Conservation (phyloP, 2,888 invertebrate genomes). For the Pimpla rufipes region DNA sequence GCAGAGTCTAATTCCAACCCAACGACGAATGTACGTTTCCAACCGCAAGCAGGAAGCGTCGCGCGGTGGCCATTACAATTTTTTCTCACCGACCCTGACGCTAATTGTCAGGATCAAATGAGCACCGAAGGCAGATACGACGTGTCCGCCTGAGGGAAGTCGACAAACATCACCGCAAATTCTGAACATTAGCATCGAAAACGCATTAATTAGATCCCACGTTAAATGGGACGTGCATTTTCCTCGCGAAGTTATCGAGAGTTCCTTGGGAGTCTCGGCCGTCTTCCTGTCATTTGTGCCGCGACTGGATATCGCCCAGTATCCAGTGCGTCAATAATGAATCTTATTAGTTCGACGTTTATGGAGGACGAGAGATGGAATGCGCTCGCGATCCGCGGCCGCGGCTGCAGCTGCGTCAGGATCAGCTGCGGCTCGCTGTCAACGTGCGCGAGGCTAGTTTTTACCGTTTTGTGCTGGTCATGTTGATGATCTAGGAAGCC, state of each 20-base stretch:
- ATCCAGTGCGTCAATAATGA: conserved; percentile 29
- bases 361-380: conserved; percentile 14
- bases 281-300: neutral
- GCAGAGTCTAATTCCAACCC: conserved; percentile 44
- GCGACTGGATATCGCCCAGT: neutral
- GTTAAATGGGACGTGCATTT: conserved; percentile 7
- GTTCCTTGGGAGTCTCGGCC: neutral
- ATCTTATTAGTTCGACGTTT: conserved; percentile 45
- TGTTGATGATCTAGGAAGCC: conserved; percentile 62
- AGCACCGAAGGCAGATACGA: neutral
- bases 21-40: conserved; percentile 30
- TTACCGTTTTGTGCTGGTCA: conserved; percentile 61
- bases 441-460: conserved; percentile 51
- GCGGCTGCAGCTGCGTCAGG: neutral
- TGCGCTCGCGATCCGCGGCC: conserved; percentile 25
- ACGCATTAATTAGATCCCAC: conserved; percentile 1
- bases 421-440: conserved; percentile 35
- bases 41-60: conserved; percentile 13
- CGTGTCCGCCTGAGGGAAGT: neutral
- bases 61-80: conserved; percentile 11
- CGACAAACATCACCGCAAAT: neutral
- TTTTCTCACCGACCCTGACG: conserved; percentile 34
- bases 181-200: conserved; percentile 20
- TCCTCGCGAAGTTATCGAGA: conserved; percentile 26
- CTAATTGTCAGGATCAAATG: conserved; percentile 4